Percentiles rank a stretch among this genome's conserved stretches.
Conservation (phyloP, 2,113 vertebrate genomes). For the Morone saxatilis region DNA sequence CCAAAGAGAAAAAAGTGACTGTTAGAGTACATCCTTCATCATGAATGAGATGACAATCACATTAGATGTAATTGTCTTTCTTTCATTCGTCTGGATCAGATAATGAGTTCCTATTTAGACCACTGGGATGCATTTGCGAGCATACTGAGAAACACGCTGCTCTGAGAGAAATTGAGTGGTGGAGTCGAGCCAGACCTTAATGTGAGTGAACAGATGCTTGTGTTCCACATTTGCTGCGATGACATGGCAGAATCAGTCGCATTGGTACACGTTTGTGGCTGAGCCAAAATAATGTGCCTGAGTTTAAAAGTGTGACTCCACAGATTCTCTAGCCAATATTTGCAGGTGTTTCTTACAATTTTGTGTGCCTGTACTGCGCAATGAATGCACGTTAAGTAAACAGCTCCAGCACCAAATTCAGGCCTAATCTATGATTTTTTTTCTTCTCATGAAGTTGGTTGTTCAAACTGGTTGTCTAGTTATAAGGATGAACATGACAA, state of each 20-base stretch:
- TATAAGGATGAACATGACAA: conserved; percentile 8
- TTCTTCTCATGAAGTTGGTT: background rate
- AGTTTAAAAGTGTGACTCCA: conserved; percentile 29
- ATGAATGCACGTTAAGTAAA: conserved; percentile 8
- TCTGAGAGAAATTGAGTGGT: conserved; percentile 6
- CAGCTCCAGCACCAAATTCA: conserved; percentile 33
- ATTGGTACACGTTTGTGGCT: conserved; percentile 6
- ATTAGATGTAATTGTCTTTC: conserved; percentile 18
- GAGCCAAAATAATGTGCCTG: conserved; percentile 1
- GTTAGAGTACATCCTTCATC: conserved; percentile 5
- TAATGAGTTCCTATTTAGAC: conserved; percentile 17
- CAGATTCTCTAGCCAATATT: conserved; percentile 23
- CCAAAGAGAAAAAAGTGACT: conserved; percentile 13
- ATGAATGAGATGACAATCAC: conserved; percentile 20
- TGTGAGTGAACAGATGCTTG: conserved; percentile 53
- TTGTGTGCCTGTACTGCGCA: background rate
- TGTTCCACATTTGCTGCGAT: conserved; percentile 39
- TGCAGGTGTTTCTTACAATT: conserved; percentile 14
- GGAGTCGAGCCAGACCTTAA: conserved; percentile 31
- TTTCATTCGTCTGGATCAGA: conserved; percentile 17
- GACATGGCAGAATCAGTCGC: conserved; percentile 27
- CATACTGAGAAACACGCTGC: conserved; percentile 14
- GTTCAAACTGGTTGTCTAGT: conserved; percentile 13
- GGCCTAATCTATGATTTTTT: background rate
- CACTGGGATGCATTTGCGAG: background rate